phyloP scores from a whole-genome alignment of 2,797 vertebrate species.

The Pseudochirops corinnae region DNA sequence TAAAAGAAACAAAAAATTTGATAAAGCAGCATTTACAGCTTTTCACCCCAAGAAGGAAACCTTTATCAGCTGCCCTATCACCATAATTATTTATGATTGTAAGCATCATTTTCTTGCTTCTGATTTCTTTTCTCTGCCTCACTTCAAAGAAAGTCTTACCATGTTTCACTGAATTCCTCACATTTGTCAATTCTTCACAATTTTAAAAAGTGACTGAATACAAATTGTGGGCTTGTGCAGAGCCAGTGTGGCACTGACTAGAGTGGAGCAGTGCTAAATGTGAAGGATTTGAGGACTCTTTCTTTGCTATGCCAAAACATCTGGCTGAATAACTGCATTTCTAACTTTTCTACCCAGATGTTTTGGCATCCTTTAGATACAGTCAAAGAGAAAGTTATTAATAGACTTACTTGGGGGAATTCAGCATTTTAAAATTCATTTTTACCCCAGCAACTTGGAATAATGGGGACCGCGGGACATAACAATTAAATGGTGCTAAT shows the following conservation, averaged over 20 bases:
- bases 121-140: not conserved
- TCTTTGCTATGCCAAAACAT: not conserved
- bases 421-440: conserved; percentile 66
- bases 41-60: not conserved
- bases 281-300: not conserved
- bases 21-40: not conserved
- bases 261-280: not conserved
- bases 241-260: not conserved
- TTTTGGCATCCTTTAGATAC: conserved; percentile 44
- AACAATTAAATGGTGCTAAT: conserved; percentile 64
- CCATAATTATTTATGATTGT: not conserved
- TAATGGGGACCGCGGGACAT: conserved; percentile 51
- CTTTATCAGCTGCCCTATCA: too few species aligned
- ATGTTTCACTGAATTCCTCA: not conserved
- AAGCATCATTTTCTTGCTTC: not conserved
- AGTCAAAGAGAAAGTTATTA: conserved; percentile 48
- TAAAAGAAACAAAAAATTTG: not conserved
- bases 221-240: not conserved
- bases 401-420: conserved; percentile 54
- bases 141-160: not conserved
- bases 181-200: not conserved
- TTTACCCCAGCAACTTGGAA: conserved; percentile 42
- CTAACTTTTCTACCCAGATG: conserved; percentile 25
- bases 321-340: conserved; percentile 16
- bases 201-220: conserved; percentile 27